Conservation (phyloP, 2,113 vertebrate genomes). For the Pleuronectes platessa region DNA sequence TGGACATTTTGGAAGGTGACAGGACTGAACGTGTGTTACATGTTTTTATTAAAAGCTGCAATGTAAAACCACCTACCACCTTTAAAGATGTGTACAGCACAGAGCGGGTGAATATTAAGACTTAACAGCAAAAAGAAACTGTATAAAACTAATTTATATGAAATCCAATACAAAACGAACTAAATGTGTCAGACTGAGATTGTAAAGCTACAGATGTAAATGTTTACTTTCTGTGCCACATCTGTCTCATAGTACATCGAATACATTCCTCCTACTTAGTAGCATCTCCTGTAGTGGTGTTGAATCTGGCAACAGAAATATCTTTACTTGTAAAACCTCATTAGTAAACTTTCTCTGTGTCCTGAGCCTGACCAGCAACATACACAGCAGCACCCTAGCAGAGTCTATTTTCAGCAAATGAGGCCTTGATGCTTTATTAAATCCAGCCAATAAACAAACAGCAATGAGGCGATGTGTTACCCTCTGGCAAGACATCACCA, state of each 20-base stretch:
- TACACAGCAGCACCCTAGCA: constrained; percentile 14
- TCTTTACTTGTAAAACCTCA: constrained; percentile 35
- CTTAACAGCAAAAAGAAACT: no score
- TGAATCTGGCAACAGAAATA: constrained; percentile 27
- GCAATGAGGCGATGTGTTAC: constrained; percentile 44
- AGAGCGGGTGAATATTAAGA: no score
- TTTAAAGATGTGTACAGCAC: no score
- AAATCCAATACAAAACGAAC: no score
- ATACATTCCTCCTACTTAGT: not conserved
- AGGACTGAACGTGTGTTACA: no score
- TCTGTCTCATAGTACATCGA: no score
- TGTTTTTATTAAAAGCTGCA: no score
- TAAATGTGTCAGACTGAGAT: no score
- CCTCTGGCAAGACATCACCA: constrained; percentile 18
- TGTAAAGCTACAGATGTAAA: no score
- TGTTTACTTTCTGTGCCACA: no score
- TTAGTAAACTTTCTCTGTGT: constrained; percentile 10
- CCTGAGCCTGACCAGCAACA: constrained; percentile 46
- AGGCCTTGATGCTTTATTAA: constrained; percentile 51
- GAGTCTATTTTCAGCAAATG: constrained; percentile 68
- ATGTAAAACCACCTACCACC: no score
- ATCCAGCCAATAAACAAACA: constrained; percentile 49
- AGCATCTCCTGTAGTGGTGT: not conserved
- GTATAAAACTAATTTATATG: no score
- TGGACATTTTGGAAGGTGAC: not conserved